Base-by-base conservation (phyloP, 2,888 invertebrate genomes). In the Leistus spinibarbis region DNA sequence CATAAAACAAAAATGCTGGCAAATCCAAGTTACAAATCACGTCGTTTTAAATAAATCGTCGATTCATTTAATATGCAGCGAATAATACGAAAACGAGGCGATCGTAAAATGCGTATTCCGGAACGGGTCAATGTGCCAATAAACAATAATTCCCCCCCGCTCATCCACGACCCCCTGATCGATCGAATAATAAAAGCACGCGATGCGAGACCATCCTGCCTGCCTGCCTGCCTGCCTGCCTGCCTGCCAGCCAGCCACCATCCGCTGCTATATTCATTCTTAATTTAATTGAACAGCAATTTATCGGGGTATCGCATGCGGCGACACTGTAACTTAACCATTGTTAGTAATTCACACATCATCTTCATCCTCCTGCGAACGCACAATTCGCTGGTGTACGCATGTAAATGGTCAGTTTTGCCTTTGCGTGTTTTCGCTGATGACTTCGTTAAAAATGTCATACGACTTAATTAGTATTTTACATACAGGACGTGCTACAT, bases 281-380 rank as follows among this genome's bases (percentile, higher is more conserved):
- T 71, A 71, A 71, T 71, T 71, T 71, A 71, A 71, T 71, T 71
- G 71, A 71, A 71, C 54, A 40, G 71, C 64, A 64, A 71, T 71
- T 71, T 71, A 71, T 71, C 71, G 71, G 27, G 64, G 54, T 62
- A 64, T 71, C 64, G 71, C 71, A 63, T 71, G 71, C 54, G 24
- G 56, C 17, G 23, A 24, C 16, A 53, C 64, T 54, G 64, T 71
- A 64, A 71, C 16, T 71, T 71, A 71, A 24, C 24, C 13, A 54
- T 53, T 63, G 40, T 19, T 56, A 10, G 70, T 70, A 70, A 70
- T 64, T 71, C 71, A 71, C 64, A 19, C 17, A 40, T 40, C 40
- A 40, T 40, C n/a, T n/a, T n/a, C 40, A 5, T 40, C 40, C 10
- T 40, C 40, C 40, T 40, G 40, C 13, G 5, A 13, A 40, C 40